phyloP scores from a whole-genome alignment of 2,888 invertebrate species.

The Pseudoips prasinana region DNA sequence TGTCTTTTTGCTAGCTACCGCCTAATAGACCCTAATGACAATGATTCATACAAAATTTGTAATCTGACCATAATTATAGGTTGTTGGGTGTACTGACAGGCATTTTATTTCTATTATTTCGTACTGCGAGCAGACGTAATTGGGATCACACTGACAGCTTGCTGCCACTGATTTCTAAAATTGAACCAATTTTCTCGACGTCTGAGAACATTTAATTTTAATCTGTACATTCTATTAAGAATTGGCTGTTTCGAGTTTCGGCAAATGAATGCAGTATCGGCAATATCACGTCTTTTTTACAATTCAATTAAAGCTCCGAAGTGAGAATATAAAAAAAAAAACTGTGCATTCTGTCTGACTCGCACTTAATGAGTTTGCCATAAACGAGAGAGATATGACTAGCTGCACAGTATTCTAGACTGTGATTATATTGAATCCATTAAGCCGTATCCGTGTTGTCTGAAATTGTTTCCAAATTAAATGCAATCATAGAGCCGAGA shows the following conservation, averaged over 20 bases:
- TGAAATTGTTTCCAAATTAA: constrained; percentile 14
- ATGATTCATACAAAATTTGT: constrained; percentile 55
- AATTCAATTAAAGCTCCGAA: constrained; percentile 23
- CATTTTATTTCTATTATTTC: constrained; percentile 32
- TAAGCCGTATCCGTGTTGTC: constrained; percentile 17
- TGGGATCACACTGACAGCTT: constrained; percentile 25
- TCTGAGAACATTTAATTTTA: not conserved
- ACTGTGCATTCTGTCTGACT: constrained; percentile 20
- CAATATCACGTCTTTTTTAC: constrained; percentile 18
- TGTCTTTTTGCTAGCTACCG: constrained; percentile 52
- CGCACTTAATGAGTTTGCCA: constrained; percentile 15
- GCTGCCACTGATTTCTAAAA: constrained; percentile 11
- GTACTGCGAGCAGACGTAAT: constrained; percentile 25
- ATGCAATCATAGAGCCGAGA: constrained; percentile 9
- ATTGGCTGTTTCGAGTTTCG: too few relatives aligned
- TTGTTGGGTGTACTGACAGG: constrained; percentile 32
- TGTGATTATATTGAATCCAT: constrained; percentile 24
- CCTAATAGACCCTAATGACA: constrained; percentile 57
- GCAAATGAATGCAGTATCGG: constrained; percentile 1
- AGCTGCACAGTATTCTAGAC: constrained; percentile 10
- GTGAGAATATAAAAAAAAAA: constrained; percentile 16
- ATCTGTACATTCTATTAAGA: too few relatives aligned
- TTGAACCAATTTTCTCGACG: constrained; percentile 2
- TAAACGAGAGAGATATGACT: constrained; percentile 19
- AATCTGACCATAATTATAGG: constrained; percentile 49